Conservation (phyloP, 2,888 invertebrate species). For the Heliothis peltigera region DNA sequence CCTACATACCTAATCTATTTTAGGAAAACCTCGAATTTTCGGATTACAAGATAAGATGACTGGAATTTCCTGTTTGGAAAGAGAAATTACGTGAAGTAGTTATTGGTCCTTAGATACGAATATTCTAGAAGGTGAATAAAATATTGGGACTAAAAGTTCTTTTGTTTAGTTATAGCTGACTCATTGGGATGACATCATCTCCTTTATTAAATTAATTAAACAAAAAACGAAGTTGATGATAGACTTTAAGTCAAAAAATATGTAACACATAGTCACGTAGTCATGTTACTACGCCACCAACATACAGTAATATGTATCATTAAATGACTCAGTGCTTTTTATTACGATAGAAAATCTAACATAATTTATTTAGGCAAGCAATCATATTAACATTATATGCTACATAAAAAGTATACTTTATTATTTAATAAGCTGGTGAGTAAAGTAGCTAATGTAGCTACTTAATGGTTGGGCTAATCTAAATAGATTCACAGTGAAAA, state of each 20-base stretch:
- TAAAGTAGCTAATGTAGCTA: too few relatives aligned
- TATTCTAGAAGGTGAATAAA: not conserved
- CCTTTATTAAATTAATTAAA: not conserved
- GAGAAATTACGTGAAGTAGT: not conserved
- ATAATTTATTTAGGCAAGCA: not conserved
- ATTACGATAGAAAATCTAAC: not conserved
- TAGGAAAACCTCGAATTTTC: slow-evolving; percentile 2
- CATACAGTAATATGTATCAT: not conserved
- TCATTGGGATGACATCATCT: not conserved
- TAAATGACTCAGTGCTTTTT: not conserved
- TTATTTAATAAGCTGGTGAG: too few relatives aligned
- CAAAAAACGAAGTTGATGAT: not conserved
- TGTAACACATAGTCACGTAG: not conserved
- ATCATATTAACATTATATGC: not conserved
- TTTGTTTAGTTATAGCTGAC: not conserved
- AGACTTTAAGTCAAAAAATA: not conserved
- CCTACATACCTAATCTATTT: not conserved
- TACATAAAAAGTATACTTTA: not conserved
- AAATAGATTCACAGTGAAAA: too few relatives aligned
- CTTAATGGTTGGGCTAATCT: too few relatives aligned
- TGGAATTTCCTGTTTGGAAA: not conserved
- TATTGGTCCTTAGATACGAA: not conserved
- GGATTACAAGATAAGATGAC: slow-evolving; percentile 16
- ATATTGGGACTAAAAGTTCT: too few relatives aligned
- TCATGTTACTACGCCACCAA: not conserved